phyloP scores from a whole-genome alignment of 2,797 vertebrate genomes.

The Paramormyrops hopkinsi region DNA sequence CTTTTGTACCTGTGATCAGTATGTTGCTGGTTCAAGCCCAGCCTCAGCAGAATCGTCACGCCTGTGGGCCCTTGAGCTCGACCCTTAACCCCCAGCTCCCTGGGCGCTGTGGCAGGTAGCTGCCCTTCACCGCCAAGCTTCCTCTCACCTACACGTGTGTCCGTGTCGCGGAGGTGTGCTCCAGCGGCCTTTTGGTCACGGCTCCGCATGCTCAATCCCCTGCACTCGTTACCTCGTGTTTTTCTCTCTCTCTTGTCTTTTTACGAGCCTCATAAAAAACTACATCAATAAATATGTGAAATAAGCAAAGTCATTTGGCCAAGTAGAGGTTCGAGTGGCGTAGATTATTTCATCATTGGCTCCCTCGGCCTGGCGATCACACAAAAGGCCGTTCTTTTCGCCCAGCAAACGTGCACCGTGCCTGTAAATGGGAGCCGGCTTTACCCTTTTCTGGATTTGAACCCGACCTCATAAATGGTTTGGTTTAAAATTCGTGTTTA shows the following conservation, averaged over 20 bases:
- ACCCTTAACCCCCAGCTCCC: not conserved
- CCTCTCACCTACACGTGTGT: not conserved
- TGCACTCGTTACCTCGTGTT: not conserved
- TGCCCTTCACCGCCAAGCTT: not conserved
- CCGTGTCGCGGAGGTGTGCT: not conserved
- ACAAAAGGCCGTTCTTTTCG: not conserved
- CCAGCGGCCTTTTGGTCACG: not conserved
- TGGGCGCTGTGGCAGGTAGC: not conserved
- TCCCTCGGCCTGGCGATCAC: not conserved
- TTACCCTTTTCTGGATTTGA: not conserved
- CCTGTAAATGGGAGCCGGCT: not conserved
- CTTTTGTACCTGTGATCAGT: not conserved
- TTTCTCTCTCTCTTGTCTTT: not conserved
- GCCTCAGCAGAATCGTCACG: not conserved
- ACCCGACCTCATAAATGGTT: not conserved
- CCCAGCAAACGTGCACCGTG: not conserved
- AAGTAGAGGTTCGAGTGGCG: not conserved
- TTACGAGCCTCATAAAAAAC: not conserved
- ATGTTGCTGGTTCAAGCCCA: too few relatives aligned
- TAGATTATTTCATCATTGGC: not conserved
- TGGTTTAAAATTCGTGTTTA: slow-evolving; percentile 37
- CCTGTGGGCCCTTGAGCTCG: not conserved
- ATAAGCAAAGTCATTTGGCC: not conserved
- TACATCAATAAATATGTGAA: not conserved
- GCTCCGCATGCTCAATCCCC: not conserved